Evolutionary conservation across 2,888 invertebrate genomes (phyloP), one percentile per base, ranked within the genome.

Genomic region (Himalopsyche anomala): DNA sequence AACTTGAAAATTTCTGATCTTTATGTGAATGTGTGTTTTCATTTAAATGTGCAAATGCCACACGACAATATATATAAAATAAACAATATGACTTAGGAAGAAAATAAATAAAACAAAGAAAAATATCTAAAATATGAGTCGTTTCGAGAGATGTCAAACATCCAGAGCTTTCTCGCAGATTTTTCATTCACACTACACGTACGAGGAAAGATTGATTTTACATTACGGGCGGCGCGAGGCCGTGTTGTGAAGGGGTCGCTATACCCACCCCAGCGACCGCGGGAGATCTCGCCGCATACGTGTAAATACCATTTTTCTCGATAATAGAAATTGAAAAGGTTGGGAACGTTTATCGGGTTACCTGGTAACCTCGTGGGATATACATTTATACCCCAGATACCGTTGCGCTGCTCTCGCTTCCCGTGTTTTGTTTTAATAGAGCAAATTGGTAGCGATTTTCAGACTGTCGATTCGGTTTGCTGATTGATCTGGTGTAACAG

Each of bases 271-370:
- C 51, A 15, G 15, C 51, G 38, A 74, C 74, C 74, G 74, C 36
- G 74, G 74, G 74, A 74, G 28, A 36, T 74, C 74, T 36, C 11
- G 12, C 74, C 74, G 74, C 74, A 74, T 74, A 74, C 56, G 74
- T 74, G 74, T 74, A 74, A 74, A 74, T 74, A 74, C 74, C 36
- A 74, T 74, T 74, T 74, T 74, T 74, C 74, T 36, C 74, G 74
- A 74, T 74, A 74, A 74, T 74, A 74, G 38, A 74, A 74, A 74
- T 74, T 74, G 74, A 74, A 74, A 74, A 74, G 74, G 74, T 74
- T 74, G 74, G 74, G 36, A 74, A 36, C 74, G 74, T 74, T 74
- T 74, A 74, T 74, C 74, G 15, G 74, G 19, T 74, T 74, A 74
- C 74, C 74, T 74, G 74, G 28, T 15, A 74, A 36, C 74, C 74